A percentile compares a stretch with the other conserved stretches of the same genome.
These are phyloP conservation scores for Campaea margaritaria DNA, from an alignment of 2,888 invertebrate genomes.

Conservation along the genomic window DNA sequence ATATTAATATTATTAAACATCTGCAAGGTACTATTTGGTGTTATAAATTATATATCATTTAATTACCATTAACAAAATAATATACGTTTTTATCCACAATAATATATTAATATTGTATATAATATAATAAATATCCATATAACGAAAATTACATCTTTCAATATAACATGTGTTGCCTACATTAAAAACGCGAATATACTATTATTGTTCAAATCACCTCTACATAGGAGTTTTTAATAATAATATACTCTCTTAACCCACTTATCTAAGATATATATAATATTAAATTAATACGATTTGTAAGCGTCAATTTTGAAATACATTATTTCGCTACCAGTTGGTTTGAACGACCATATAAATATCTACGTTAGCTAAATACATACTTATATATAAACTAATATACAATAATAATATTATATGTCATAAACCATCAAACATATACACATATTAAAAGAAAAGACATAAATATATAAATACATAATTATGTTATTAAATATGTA, in stretches of 20 bases:
- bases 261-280: constrained; percentile 68
- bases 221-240: constrained; percentile 52
- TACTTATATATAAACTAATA: not conserved
- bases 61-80: constrained; percentile 68
- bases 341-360: constrained; percentile 46
- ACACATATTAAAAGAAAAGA: not conserved
- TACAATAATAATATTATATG: not conserved
- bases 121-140: constrained; percentile 17
- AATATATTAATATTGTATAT: constrained; percentile 52
- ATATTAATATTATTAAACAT: constrained; percentile 68
- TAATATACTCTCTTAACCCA: constrained; percentile 55
- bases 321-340: constrained; percentile 54
- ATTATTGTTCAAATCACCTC: constrained; percentile 73
- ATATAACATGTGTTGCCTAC: constrained; percentile 49
- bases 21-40: constrained; percentile 80
- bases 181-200: constrained; percentile 58
- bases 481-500: not conserved
- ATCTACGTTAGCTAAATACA: not conserved
- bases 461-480: not conserved
- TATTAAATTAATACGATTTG: constrained; percentile 57
- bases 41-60: constrained; percentile 71
- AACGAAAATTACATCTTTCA: constrained; percentile 47
- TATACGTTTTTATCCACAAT: constrained; percentile 45
- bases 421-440: constrained; percentile 9
- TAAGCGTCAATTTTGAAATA: constrained; percentile 66